phyloP scores from a whole-genome alignment of 92 coral and sea anemone species.

The Paragorgia papillata region DNA sequence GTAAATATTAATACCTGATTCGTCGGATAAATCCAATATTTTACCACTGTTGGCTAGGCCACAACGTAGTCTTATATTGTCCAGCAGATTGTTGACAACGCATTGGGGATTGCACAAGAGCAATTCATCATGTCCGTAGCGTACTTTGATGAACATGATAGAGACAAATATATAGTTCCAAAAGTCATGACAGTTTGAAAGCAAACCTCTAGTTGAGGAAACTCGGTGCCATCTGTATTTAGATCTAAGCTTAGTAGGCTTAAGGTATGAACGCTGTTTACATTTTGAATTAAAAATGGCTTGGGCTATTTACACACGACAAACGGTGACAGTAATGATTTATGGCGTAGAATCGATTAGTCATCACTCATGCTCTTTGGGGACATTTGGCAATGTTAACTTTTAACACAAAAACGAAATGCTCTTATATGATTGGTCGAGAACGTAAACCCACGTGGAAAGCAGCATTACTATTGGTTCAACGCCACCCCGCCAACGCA shows the following conservation, averaged over 20 bases:
- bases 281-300: slow-evolving; percentile 17
- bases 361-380: not conserved
- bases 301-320: slow-evolving; percentile 18
- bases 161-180: not conserved
- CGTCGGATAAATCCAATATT: slow-evolving; percentile 87
- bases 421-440: slow-evolving; percentile 4
- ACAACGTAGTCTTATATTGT: slow-evolving; percentile 78
- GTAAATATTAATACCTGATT: slow-evolving; percentile 68
- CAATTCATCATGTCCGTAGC: slow-evolving; percentile 86
- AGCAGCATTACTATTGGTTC: not conserved
- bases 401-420: not conserved
- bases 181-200: not conserved
- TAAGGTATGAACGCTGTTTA: slow-evolving; percentile 14
- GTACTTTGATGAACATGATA: slow-evolving; percentile 79
- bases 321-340: slow-evolving; percentile 13
- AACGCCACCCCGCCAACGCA: not conserved
- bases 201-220: not conserved
- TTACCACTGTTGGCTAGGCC: slow-evolving; percentile 69
- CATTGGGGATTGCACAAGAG: slow-evolving; percentile 91
- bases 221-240: slow-evolving; percentile 33
- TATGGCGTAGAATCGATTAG: not conserved
- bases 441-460: not conserved
- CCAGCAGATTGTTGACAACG: slow-evolving; percentile 70
- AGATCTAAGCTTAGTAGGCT: slow-evolving; percentile 10
- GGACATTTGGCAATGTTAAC: not conserved